Percentiles rank a stretch among this genome's conserved stretches.
These are phyloP conservation scores for Willisornis vidua DNA, from an alignment of 2,113 vertebrate species.

Conservation along the genomic window DNA sequence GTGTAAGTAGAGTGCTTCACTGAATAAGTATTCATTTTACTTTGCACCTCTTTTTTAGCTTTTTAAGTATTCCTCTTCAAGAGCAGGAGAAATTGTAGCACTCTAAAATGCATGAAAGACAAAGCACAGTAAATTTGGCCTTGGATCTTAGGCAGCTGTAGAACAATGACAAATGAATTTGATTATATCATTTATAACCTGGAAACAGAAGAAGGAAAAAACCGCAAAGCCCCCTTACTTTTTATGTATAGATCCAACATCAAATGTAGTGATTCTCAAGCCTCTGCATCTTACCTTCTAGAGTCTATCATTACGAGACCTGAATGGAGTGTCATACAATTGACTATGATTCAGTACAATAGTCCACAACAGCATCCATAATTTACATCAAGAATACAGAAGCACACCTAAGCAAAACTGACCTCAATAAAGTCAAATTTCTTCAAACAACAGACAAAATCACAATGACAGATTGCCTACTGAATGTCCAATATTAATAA, in stretches of 20 bases:
- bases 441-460: slow-evolving; percentile 12
- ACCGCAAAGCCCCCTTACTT: not conserved
- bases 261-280: not conserved
- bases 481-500: not conserved
- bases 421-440: not conserved
- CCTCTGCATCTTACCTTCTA: not conserved
- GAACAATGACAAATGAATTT: not conserved
- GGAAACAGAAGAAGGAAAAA: not conserved
- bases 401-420: not conserved
- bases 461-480: not conserved
- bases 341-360: not conserved
- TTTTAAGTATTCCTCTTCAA: not conserved
- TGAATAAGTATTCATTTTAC: not conserved
- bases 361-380: not conserved
- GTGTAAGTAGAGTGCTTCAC: not conserved
- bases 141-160: not conserved
- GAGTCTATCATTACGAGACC: not conserved
- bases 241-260: not conserved
- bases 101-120: not conserved
- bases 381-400: slow-evolving; percentile 1
- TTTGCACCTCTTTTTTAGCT: not conserved
- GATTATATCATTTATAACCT: not conserved
- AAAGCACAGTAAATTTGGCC: not conserved
- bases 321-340: not conserved
- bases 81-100: not conserved